phyloP scores from a whole-genome alignment of 2,797 vertebrate species.

The Lithobates pipiens region DNA sequence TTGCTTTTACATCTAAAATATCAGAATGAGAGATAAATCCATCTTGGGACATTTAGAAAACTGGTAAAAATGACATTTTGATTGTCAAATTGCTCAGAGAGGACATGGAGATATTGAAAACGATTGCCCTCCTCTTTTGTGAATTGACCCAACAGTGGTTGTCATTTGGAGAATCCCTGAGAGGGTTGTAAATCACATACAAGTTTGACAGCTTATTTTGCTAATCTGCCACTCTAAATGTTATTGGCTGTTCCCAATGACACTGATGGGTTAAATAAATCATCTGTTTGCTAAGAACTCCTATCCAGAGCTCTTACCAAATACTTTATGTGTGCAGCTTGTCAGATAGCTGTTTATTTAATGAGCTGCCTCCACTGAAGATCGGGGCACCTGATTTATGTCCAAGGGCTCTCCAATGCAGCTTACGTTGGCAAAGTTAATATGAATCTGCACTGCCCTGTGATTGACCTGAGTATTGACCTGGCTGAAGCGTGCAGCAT shows the following conservation, averaged over 20 bases:
- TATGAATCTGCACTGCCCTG: conserved; percentile 39
- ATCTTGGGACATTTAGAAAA: too few species aligned
- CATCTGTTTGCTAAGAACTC: not conserved
- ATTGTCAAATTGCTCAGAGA: too few species aligned
- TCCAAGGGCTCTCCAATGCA: conserved; percentile 22
- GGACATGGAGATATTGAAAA: too few species aligned
- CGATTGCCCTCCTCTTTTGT: too few species aligned
- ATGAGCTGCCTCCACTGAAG: conserved; percentile 37
- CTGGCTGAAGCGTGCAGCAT: conserved; percentile 12
- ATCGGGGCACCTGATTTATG: conserved; percentile 33
- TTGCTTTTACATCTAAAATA: too few species aligned
- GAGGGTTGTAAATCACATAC: too few species aligned
- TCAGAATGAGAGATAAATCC: too few species aligned
- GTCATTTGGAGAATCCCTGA: too few species aligned
- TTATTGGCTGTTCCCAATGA: not conserved
- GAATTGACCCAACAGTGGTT: too few species aligned
- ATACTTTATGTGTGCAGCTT: not conserved
- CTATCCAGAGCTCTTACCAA: not conserved
- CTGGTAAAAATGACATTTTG: too few species aligned
- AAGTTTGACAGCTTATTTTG: not conserved
- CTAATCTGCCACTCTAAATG: not conserved
- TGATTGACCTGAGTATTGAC: conserved; percentile 51
- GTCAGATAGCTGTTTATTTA: conserved; percentile 10
- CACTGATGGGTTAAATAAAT: not conserved
- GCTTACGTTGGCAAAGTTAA: conserved; percentile 47